These are phyloP conservation scores for Hyla sarda DNA, from an alignment of 2,113 vertebrate genomes.

Conservation along the genomic window DNA sequence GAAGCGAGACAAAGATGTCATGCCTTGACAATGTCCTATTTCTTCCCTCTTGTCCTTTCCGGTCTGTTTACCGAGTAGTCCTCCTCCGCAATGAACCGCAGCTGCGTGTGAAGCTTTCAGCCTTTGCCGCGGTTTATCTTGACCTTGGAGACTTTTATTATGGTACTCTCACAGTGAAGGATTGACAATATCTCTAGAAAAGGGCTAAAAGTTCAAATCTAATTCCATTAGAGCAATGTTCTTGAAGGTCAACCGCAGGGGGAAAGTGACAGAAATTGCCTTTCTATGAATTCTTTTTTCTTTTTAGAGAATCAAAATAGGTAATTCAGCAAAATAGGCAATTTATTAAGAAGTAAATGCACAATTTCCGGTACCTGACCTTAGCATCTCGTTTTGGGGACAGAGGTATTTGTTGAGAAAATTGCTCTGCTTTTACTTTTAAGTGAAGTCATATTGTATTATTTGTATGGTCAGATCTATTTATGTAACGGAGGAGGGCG, in stretches of 20 bases:
- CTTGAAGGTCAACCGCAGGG: not conserved
- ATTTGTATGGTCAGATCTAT: not conserved
- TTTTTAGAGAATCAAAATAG: not conserved
- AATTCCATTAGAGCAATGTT: not conserved
- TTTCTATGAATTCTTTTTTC: not conserved
- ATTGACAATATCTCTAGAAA: not conserved
- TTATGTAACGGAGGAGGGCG: not conserved
- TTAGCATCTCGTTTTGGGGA: too few species aligned
- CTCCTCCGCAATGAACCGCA: not conserved
- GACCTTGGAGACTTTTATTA: not conserved
- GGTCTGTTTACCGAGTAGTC: not conserved
- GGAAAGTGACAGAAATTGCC: not conserved
- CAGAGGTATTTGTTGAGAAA: not conserved
- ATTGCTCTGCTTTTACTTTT: not conserved
- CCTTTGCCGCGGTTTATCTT: not conserved
- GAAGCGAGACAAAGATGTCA: conserved; percentile 25
- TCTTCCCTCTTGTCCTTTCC: not conserved
- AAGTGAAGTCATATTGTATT: not conserved
- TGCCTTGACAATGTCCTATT: conserved; percentile 17
- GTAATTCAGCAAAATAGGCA: too few species aligned
- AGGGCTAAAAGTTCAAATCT: not conserved
- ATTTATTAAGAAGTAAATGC: not conserved
- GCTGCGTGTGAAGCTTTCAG: not conserved
- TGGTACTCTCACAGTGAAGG: not conserved
- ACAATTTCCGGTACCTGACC: not conserved